phyloP scores from a whole-genome alignment of 2,888 invertebrate species.

The Chymomyza caudatula region DNA sequence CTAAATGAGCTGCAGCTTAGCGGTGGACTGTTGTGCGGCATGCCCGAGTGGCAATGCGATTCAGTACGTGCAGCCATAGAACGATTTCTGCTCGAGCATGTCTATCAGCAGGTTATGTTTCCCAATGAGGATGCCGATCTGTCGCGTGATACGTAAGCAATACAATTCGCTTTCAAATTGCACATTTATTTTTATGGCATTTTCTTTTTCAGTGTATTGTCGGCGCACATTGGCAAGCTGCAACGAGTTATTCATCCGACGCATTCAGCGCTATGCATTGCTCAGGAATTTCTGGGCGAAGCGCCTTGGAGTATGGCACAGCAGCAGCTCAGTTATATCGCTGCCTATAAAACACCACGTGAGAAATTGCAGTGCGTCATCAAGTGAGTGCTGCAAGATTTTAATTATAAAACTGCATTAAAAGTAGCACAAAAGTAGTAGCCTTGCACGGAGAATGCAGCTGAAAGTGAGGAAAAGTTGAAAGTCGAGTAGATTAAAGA shows the following conservation, averaged over 20 bases:
- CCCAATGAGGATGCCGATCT: constrained; percentile 98
- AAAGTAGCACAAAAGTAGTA: too few relatives aligned
- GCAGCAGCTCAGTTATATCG: constrained; percentile 90
- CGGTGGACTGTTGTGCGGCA: constrained; percentile 85
- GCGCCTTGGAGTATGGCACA: constrained; percentile 98
- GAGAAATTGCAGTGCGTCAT: constrained; percentile 84
- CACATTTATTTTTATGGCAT: not conserved
- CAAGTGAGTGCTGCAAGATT: constrained; percentile 57
- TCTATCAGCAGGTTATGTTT: constrained; percentile 95
- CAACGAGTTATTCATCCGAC: constrained; percentile 86
- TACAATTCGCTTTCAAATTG: not conserved
- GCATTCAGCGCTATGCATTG: constrained; percentile 89
- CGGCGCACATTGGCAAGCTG: constrained; percentile 92
- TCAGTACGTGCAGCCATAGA: constrained; percentile 91
- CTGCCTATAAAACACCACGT: constrained; percentile 92
- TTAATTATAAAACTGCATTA: too few relatives aligned
- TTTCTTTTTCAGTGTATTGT: constrained; percentile 83
- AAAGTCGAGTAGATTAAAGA: too few relatives aligned
- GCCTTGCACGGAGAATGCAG: too few relatives aligned
- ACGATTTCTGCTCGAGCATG: constrained; percentile 91
- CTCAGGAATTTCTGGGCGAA: constrained; percentile 90
- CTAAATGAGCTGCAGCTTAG: constrained; percentile 84
- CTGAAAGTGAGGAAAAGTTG: too few relatives aligned
- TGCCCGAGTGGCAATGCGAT: constrained; percentile 82
- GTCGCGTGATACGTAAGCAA: constrained; percentile 91